Conservation (phyloP, 2,888 invertebrate genomes). For the Tuberolachnus salignus region DNA sequence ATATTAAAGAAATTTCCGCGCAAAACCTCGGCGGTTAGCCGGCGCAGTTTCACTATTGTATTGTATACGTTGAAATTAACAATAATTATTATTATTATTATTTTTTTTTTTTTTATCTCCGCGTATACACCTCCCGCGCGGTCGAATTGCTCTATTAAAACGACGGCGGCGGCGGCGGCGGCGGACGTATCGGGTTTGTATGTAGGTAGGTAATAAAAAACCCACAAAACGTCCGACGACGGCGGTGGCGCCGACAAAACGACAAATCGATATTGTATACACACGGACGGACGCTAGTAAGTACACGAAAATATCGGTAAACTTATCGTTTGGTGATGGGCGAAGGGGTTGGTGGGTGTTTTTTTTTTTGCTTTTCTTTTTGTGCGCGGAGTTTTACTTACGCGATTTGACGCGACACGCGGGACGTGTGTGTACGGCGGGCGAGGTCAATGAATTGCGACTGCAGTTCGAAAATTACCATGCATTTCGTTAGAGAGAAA, state of each 20-base stretch:
- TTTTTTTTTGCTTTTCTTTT: constrained; percentile 26
- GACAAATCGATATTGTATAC: constrained; percentile 36
- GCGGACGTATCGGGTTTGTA: constrained; percentile 31
- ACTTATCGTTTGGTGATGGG: not conserved
- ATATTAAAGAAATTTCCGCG: too few species aligned
- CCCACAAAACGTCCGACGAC: constrained; percentile 34
- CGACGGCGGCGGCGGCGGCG: too few species aligned
- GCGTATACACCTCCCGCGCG: not conserved
- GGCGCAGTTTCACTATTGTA: too few species aligned
- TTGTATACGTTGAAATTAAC: too few species aligned
- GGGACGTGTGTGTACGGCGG: not conserved
- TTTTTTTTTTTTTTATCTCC: too few species aligned
- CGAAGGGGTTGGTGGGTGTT: not conserved
- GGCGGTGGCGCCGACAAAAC: constrained; percentile 34
- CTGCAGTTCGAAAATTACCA: too few species aligned
- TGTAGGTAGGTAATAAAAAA: constrained; percentile 46
- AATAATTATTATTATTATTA: too few species aligned
- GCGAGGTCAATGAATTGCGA: too few species aligned
- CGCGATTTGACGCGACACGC: not conserved
- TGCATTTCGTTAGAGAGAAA: too few species aligned
- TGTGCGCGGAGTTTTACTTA: constrained; percentile 5
- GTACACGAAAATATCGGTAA: constrained; percentile 28
- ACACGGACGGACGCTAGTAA: constrained; percentile 1
- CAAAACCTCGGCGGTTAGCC: too few species aligned
- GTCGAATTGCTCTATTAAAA: constrained; percentile 19